These are phyloP conservation scores for Apodemus sylvaticus DNA, from an alignment of 2,113 vertebrate species.

Conservation along the genomic window DNA sequence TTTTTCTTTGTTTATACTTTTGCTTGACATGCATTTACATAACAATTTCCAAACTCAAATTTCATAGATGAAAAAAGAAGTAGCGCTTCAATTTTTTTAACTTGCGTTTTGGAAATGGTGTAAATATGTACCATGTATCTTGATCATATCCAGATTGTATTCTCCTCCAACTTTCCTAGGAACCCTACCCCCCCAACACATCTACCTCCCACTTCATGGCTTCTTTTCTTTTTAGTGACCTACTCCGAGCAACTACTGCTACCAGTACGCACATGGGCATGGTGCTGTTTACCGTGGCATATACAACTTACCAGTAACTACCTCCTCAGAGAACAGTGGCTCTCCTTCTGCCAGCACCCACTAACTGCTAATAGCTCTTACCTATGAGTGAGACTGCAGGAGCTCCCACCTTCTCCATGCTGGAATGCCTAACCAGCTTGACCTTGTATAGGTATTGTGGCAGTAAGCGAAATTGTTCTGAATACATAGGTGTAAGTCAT, in stretches of 20 bases:
- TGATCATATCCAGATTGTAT: background rate
- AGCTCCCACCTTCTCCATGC: background rate
- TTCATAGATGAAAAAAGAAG: background rate
- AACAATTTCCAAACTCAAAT: background rate
- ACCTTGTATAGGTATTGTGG: background rate
- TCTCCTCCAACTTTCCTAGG: background rate
- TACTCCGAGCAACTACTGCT: background rate
- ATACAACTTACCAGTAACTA: background rate
- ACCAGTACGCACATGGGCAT: background rate
- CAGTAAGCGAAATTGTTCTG: background rate
- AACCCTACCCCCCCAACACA: background rate
- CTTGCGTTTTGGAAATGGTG: background rate
- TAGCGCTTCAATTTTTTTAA: constrained; percentile 4
- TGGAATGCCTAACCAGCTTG: background rate
- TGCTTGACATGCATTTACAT: background rate
- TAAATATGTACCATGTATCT: background rate
- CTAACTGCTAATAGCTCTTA: background rate
- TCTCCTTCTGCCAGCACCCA: background rate
- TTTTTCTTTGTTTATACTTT: background rate
- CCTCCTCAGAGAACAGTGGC: background rate
- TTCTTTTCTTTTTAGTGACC: background rate
- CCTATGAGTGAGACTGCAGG: background rate
- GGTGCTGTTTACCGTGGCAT: background rate
- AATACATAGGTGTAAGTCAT: background rate
- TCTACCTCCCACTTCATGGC: background rate